Base-by-base conservation (phyloP, 2,797 vertebrate species). In the Chelon labrosus region DNA sequence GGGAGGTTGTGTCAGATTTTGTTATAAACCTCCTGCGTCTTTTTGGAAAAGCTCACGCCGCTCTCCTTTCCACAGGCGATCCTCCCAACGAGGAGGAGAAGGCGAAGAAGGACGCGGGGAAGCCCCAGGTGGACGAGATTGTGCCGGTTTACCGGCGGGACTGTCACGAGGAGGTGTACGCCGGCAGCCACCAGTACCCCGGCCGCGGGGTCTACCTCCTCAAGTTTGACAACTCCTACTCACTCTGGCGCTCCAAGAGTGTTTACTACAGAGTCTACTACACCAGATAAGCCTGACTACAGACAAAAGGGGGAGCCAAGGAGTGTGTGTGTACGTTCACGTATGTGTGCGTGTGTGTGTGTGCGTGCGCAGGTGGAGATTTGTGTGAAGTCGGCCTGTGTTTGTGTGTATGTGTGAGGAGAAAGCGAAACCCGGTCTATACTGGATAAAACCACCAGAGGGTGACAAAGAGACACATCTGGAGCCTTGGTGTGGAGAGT, bases 191-290 rank as follows among this genome's bases (percentile, higher is more conserved):
- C 92, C 98, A 99, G 86, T 99, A 99, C 87, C 98, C 98, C 3
- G 98, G 98, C 77, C 96, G 96, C 44, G 98, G 98, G 27, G 97
- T 99, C 87, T 99, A 99, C 91, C 96, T 99, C 88, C 98, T 99
- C 79, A 99, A 99, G 93, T 99, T 99, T 52, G 98, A 99, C 95
- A 99, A 99, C 95, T 99, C 98, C 82, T 99, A 99, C 86, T 99
- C 98, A 38, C 94, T 99, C 88, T 99, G 98, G 98, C 96, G 98
- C 90, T 98, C 98, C 84, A 99, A 99, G 94, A 97, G 97, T 62
- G 98, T 99, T 86, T 99, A 99, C 95, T 99, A 99, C 97, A 98
- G 98, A 98, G 98, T 99, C 90, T 99, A 99, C 93, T 99, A 99
- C 88, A 99, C 98, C 94, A 99, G 98, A 99, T 99, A 99, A 96